These are phyloP conservation scores for Andrena trimmerana DNA, from an alignment of 2,888 invertebrate genomes.

Conservation along the genomic window DNA sequence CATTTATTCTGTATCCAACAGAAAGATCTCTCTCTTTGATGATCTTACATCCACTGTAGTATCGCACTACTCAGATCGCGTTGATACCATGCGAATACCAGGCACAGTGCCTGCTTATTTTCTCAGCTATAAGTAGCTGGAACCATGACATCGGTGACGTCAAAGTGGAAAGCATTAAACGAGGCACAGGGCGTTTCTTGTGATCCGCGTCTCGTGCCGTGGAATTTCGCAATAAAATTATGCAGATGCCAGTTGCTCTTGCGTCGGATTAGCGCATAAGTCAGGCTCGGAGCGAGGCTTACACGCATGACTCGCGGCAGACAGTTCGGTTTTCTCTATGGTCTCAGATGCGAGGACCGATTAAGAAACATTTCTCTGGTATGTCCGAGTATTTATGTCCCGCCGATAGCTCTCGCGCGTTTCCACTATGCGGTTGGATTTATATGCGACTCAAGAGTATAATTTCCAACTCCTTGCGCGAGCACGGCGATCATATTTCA, in stretches of 20 bases:
- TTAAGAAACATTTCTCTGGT: conserved; percentile 13
- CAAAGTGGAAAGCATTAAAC: conserved; percentile 39
- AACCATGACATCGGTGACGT: conserved; percentile 20
- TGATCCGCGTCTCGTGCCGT: conserved; percentile 13
- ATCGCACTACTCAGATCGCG: neutral
- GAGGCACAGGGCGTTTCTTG: conserved; percentile 18
- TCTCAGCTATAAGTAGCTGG: conserved; percentile 11
- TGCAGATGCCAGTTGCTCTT: conserved; percentile 38
- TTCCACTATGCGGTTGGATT: neutral
- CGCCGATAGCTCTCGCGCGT: neutral
- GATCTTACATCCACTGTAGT: neutral
- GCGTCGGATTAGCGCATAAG: conserved; percentile 33
- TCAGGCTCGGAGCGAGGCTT: conserved; percentile 28
- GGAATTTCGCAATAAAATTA: conserved; percentile 51
- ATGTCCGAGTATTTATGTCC: conserved; percentile 1
- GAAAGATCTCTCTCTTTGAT: too few species aligned
- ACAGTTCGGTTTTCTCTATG: conserved; percentile 40
- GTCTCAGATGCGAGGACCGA: conserved; percentile 23
- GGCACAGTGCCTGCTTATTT: conserved; percentile 16
- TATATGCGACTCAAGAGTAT: too few species aligned
- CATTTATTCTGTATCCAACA: too few species aligned
- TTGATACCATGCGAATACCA: conserved; percentile 9
- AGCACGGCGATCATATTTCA: neutral
- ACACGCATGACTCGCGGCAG: conserved; percentile 32
- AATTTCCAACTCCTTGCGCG: neutral